Base-by-base conservation (phyloP, 2,113 vertebrate species). In the Hyperoodon ampullatus region DNA sequence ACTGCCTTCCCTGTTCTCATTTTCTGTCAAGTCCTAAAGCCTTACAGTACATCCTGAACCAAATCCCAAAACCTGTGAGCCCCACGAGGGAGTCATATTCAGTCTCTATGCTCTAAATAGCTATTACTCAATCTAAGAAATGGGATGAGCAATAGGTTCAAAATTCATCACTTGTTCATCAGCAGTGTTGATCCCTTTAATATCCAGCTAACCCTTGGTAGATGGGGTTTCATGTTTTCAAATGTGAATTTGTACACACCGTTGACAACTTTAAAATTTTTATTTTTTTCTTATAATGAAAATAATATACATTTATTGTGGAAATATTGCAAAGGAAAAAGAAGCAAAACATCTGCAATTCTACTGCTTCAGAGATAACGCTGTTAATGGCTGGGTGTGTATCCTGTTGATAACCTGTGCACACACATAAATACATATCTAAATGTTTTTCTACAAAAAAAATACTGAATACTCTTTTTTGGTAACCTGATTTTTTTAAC, bases 251-350 rank as follows among this genome's bases (percentile, higher is more conserved):
- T 87, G 50, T 94, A 19, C 39, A 71, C 3, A 81, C 5, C 13
- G 65, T 16, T 61, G 50, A 58, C 30, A 83, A 70, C 24, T 65
- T 70, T 77, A 39, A 85, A 82, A 60, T 21, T 4, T 50, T 58
- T 23, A 91, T 83, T 89, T 88, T 53, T 68, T 84, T 50, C 60
- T 96, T 71, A 60, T n/a, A 61, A 78, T 89, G 19, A 89, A 94
- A 91, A 82, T 89, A 85, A 65, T 50, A 65, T 14, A 44, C 80
- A 12, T 72, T 74, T 77, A 66, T 86, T 75, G 30, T 44, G 74
- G 72, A 96, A 86, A 75, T 71, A 58, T 5, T 11, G 3, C 8
- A 58, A 39, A 84, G 47, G 8, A 47, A 70, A 42, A 2, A 81
- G 70, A 87, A 71, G 66, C 39, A 78, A 84, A 94, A 2, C 42